Evolutionary conservation across 2,888 invertebrate species (phyloP).

Genomic region (Ethmia dodecea): DNA sequence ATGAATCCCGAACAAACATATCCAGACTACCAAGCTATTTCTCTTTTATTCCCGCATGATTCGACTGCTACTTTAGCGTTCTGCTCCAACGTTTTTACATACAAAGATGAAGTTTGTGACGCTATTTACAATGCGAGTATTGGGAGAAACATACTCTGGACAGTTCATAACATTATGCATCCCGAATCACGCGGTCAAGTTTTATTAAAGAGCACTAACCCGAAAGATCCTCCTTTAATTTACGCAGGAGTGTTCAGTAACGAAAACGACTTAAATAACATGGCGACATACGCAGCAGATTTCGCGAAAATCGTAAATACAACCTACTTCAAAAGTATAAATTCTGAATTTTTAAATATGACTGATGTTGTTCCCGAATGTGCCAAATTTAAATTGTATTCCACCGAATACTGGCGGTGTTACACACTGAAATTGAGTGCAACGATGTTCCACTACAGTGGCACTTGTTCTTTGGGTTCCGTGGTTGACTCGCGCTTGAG

Average conservation of each 20-base stretch:
- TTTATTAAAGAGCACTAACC: conserved; percentile 23
- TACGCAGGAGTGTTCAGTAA: conserved; percentile 26
- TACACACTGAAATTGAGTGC: conserved; percentile 25
- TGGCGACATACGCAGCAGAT: conserved; percentile 24
- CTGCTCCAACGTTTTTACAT: conserved; percentile 68
- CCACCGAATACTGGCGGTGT: conserved; percentile 34
- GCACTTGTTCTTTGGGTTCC: conserved; percentile 33
- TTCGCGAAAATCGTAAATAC: conserved; percentile 26
- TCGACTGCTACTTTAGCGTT: conserved; percentile 20
- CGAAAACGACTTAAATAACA: conserved; percentile 24
- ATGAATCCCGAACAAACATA: conserved; percentile 21
- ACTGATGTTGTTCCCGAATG: conserved; percentile 21
- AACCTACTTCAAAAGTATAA: conserved; percentile 25
- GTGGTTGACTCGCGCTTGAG: conserved; percentile 28
- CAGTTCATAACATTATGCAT: conserved; percentile 18
- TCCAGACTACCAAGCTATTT: conserved; percentile 27
- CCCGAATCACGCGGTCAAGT: conserved; percentile 51
- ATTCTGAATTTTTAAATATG: conserved; percentile 23
- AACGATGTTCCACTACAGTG: conserved; percentile 28
- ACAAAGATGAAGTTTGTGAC: conserved; percentile 37
- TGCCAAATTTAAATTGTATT: conserved; percentile 17
- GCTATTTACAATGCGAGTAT: conserved; percentile 25
- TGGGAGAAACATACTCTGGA: conserved; percentile 19
- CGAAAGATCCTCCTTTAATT: conserved; percentile 26
- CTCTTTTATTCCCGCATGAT: conserved; percentile 17